Base-by-base conservation (phyloP, 2,797 vertebrate genomes). In the Lindbergichthys nudifrons region DNA sequence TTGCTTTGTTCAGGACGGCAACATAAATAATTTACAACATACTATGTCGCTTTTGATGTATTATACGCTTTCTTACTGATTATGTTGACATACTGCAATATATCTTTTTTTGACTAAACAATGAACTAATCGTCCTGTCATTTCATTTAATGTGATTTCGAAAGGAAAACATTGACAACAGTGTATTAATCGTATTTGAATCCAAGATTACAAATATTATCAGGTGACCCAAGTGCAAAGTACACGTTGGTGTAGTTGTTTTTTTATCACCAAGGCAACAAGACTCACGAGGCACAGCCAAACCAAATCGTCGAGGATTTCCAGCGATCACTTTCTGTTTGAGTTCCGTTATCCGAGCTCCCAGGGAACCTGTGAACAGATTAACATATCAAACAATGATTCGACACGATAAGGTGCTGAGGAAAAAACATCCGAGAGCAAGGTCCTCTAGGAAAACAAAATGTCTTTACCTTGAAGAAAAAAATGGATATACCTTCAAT, bases 251-350 rank as follows among this genome's bases (percentile, higher is more conserved):
- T 12, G 16, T 7, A 36, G 32, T 36, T 36, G 1, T 36, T 36
- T 36, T 36, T 7, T n/a, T n/a, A n/a, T n/a, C n/a, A n/a, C n/a
- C n/a, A n/a, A n/a, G n/a, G n/a, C n/a, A n/a, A 5, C 18, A 23
- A 58, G 18, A 95, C 97, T 97, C 91, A 99, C 97, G 96, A 88
- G 97, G 97, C 74, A 99, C 95, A 0, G 97, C 96, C 66, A 97
- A 94, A 0, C 96, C 96, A 0, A 96, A 98, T 36, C 91, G 94
- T 51, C 95, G 94, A 2, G 97, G 96, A 84, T 97, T 96, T 88
- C 98, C 97, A 0, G 96, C 94, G 45, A 98, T 96, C 79, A 97
- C 93, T 77, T 96, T 98, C 91, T 98, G 97, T 87, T 98, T 99
- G 67, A 99, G 95, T 86, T 99, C 97, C 14, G 95, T 96, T 75